Base-by-base conservation (phyloP, 2,113 vertebrate genomes). In the Rutilus rutilus region DNA sequence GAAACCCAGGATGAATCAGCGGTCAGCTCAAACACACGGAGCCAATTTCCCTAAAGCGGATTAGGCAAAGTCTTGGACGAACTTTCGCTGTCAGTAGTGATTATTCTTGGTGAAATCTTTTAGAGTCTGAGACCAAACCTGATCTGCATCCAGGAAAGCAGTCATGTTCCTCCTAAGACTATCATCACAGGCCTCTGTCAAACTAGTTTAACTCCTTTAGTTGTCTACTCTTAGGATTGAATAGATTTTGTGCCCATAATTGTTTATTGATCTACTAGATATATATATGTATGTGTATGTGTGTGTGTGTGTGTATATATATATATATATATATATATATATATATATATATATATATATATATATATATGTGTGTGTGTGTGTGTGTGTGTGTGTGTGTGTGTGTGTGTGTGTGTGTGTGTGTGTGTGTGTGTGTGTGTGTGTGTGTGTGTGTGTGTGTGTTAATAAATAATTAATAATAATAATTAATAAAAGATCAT, bases 21-120 rank as follows among this genome's bases (percentile, higher is more conserved):
- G 42, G 78, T 47, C 78, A 80, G 7, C 36, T 80, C 15, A 64
- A 64, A 64, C 78, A 80, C 78, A 64, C 47, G 8, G 60, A 79
- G 77, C 12, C 57, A 62, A 79, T 79, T 79, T 79, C 54, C 33
- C 54, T 78, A 60, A 59, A 78, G 33, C 54, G 54, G 54, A 60
- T 78, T 60, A 60, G 54, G 11, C 77, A 23, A 3, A 80, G 59
- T 80, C 39, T 64, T 80, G 59, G 36, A 80, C 9, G 2, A 47
- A 47, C 39, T 45, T 80, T 47, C 11, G 42, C 78, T 80, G 78
- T 80, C 78, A 30, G 78, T 45, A 64, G 59, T 27, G 36, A 80
- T 64, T 65, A 80, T 62, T 79, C 78, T 47, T 25, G 17, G 36
- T 62, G 36, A 80, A 80, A 27, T 80, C 23, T 62, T 64, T 62